Conservation (phyloP, 2,797 vertebrate genomes). For the Cynopterus sphinx region DNA sequence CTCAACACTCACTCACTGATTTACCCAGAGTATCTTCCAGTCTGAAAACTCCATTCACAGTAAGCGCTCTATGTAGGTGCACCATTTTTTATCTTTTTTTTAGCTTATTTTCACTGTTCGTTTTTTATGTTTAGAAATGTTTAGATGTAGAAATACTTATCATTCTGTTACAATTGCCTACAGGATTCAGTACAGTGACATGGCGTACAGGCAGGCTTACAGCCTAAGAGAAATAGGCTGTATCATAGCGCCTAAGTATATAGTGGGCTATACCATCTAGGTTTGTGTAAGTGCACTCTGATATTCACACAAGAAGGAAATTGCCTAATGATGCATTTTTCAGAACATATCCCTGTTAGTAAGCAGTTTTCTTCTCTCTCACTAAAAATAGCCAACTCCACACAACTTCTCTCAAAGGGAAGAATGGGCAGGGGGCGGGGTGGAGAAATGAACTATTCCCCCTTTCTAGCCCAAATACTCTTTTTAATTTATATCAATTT, state of each 20-base stretch:
- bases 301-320: too few species aligned
- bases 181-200: not conserved
- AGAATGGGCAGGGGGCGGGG: too few species aligned
- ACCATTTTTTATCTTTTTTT: not conserved
- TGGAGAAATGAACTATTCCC: not conserved
- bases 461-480: not conserved
- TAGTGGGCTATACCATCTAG: not conserved
- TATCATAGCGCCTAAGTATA: not conserved
- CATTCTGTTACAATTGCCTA: not conserved
- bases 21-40: not conserved
- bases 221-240: not conserved
- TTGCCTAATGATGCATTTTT: not conserved
- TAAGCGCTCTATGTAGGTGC: not conserved
- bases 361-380: not conserved
- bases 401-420: not conserved
- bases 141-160: not conserved
- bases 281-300: not conserved
- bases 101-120: not conserved
- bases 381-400: not conserved
- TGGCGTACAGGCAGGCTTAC: not conserved
- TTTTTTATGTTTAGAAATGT: not conserved
- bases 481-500: slow-evolving; percentile 46
- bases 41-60: not conserved
- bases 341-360: not conserved
- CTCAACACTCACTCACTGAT: not conserved